phyloP scores from a whole-genome alignment of 2,888 invertebrate species.

The Pandemis heparana region DNA sequence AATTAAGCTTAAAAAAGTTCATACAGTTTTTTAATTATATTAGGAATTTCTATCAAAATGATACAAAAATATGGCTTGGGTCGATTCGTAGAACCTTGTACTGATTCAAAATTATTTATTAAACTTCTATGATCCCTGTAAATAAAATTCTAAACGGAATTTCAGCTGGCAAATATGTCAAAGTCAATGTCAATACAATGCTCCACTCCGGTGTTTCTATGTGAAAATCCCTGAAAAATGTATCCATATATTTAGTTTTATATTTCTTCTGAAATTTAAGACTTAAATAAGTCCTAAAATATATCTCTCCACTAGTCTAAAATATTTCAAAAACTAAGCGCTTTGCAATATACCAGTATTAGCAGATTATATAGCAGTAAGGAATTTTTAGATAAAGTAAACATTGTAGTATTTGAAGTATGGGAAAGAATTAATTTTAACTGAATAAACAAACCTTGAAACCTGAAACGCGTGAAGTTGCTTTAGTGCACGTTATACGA shows the following conservation, averaged over 20 bases:
- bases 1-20: background rate
- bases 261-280: background rate
- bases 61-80: too few relatives aligned
- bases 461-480: conserved; percentile 20
- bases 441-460: conserved; percentile 65
- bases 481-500: conserved; percentile 8
- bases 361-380: too few relatives aligned
- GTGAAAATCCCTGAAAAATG: conserved; percentile 31
- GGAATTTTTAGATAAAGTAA: background rate
- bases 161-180: background rate
- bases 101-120: too few relatives aligned
- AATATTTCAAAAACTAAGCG: background rate
- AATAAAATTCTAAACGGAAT: conserved; percentile 1
- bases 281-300: background rate
- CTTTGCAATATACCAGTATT: background rate
- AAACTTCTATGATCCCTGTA: background rate
- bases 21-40: too few relatives aligned
- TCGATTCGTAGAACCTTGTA: too few relatives aligned
- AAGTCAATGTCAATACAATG: conserved; percentile 14
- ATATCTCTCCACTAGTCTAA: too few relatives aligned
- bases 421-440: conserved; percentile 23
- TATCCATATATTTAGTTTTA: background rate
- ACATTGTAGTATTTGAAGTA: background rate
- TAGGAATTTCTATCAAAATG: too few relatives aligned
- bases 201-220: conserved; percentile 5